A percentile compares a stretch with the other conserved stretches of the same genome.
phyloP scores from a whole-genome alignment of 1,140 invertebrate species.

The Reticulitermes speratus region DNA sequence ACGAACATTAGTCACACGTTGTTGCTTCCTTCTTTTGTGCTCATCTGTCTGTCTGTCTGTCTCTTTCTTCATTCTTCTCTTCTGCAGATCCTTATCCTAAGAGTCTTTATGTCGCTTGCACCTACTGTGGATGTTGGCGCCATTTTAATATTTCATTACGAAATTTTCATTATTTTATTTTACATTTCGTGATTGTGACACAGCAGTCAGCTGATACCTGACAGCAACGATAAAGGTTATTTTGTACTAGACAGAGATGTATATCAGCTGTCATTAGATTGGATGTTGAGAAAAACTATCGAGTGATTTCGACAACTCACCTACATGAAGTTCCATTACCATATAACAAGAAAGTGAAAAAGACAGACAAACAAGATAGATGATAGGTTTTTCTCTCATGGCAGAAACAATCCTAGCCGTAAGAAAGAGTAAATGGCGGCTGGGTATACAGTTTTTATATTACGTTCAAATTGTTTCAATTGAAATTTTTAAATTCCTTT shows the following conservation, averaged over 20 bases:
- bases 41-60: too few species aligned
- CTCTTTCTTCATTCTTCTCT: not conserved
- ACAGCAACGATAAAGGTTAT: not conserved
- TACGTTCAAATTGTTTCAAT: not conserved
- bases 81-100: not conserved
- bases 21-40: not conserved
- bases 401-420: not conserved
- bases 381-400: not conserved
- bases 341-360: not conserved
- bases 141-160: conserved; percentile 4
- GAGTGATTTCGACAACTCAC: not conserved
- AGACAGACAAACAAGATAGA: not conserved
- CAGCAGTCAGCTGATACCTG: not conserved
- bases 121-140: not conserved
- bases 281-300: not conserved
- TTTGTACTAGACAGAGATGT: conserved; percentile 3
- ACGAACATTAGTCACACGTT: conserved; percentile 18
- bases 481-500: not conserved
- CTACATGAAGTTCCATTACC: not conserved
- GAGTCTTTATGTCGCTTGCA: not conserved
- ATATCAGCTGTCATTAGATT: not conserved
- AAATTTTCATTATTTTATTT: not conserved
- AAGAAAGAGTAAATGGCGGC: not conserved
- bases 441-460: not conserved
- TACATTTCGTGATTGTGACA: not conserved